Base-by-base conservation (phyloP, 2,797 vertebrate species). In the Gobio occitaniae region DNA sequence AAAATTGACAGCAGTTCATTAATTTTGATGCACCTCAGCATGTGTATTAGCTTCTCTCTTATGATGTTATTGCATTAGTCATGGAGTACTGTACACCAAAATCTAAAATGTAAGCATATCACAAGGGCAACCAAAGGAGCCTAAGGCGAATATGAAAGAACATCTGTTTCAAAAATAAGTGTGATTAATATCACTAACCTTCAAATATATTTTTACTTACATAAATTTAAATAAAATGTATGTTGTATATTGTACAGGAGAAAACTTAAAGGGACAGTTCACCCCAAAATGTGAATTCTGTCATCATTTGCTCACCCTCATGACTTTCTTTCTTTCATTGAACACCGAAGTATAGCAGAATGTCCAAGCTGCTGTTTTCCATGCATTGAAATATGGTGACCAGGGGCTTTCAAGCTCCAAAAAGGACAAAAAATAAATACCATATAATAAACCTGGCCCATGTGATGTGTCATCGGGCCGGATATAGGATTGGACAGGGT, bases 1-100 rank as follows among this genome's bases (percentile, higher is more conserved):
- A 70, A 83, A 85, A 80, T 32, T 86, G 85, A 88, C 83, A 78
- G 80, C 83, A 77, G 85, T 85, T 87, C 77, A 80, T 88, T 86
- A 29, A 84, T 86, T 87, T 56, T 74, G 69, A 81, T 82, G 84
- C 66, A 63, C 75, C 76, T 80, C 79, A 65, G 76, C 65, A 77
- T 88, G 78, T 76, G 63, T 68, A 56, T 66, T 48, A 44, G 25
- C 71, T 59, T 71, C 61, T 69, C 77, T 63, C 81, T 69, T 61
- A 50, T 72, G 71, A 80, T 81, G 56, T 80, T 79, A 69, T 84
- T 86, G 65, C 69, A 69, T 86, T 76, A 82, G 78, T 70, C 59
- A 72, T 59, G 44, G 32, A 72, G 69, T 47, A 81, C 78, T 77
- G 65, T 61, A 82, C 71, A 70, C 19, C 15, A 21, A 65, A 77